Evolutionary conservation across 2,113 vertebrate genomes (phyloP).

Genomic region (Alces alces): DNA sequence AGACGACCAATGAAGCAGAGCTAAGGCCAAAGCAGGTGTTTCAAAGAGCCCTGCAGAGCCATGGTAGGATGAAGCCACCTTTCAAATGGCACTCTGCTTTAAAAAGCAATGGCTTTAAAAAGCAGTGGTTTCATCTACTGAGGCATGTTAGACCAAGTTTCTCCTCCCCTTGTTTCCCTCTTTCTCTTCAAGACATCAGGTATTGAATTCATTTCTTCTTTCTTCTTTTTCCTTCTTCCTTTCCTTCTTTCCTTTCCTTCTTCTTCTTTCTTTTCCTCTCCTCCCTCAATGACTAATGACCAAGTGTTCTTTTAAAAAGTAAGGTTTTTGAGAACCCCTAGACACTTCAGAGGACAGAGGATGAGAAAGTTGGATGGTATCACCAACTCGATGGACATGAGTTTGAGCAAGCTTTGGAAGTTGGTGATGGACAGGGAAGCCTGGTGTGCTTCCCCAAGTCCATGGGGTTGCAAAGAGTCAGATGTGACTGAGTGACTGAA

Average conservation of each 20-base stretch:
- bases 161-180: background rate
- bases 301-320: conserved; percentile 61
- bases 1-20: background rate
- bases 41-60: background rate
- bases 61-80: background rate
- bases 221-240: too few relatives aligned
- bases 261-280: background rate
- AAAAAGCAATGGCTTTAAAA: conserved; percentile 12
- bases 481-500: background rate
- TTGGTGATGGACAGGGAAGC: background rate
- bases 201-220: background rate
- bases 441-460: background rate
- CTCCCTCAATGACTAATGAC: conserved; percentile 12
- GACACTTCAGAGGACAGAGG: background rate
- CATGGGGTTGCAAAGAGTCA: background rate
- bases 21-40: conserved; percentile 32
- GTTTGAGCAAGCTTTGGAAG: background rate
- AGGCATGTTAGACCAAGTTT: background rate
- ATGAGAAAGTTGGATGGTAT: background rate
- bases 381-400: background rate
- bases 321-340: background rate
- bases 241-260: too few relatives aligned
- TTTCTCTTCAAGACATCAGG: background rate
- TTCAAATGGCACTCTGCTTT: background rate
- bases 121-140: background rate